Evolutionary conservation across 2,113 vertebrate species (phyloP).

Genomic region (Thomomys bottae): DNA sequence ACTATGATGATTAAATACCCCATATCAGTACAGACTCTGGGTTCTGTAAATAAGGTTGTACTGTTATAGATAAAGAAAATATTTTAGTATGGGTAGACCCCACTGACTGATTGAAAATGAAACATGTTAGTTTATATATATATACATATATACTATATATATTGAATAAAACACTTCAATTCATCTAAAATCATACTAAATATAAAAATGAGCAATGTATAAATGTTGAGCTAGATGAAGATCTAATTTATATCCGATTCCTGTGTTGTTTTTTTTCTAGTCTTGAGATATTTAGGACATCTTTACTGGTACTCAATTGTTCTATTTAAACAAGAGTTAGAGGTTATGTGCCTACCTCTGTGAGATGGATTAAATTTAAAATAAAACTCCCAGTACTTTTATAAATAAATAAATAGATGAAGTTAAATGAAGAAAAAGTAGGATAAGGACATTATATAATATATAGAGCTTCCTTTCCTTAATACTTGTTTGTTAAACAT

Average conservation of each 20-base stretch:
- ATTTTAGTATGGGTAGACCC: not conserved
- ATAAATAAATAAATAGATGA: no score
- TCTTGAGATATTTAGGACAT: not conserved
- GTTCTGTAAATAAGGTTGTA: conserved; percentile 8
- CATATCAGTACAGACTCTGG: not conserved
- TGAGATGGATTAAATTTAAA: not conserved
- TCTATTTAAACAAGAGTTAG: not conserved
- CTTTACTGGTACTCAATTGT: not conserved
- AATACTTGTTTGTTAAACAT: no score
- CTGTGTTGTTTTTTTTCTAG: not conserved
- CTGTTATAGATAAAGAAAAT: not conserved
- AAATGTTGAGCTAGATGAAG: not conserved
- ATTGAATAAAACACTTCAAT: no score
- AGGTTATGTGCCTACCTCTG: not conserved
- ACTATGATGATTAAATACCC: conserved; percentile 33
- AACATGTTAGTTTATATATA: no score
- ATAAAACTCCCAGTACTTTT: not conserved
- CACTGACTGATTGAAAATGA: not conserved
- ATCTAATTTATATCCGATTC: not conserved
- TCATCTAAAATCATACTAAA: not conserved
- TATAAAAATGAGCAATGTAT: not conserved
- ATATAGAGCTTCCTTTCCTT: no score
- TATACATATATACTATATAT: no score
- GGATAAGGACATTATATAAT: no score
- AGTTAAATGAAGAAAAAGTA: no score